Percentiles rank a stretch among this genome's conserved stretches.
phyloP scores from a whole-genome alignment of 2,888 invertebrate genomes.

The Flabesymbios commensalis region DNA sequence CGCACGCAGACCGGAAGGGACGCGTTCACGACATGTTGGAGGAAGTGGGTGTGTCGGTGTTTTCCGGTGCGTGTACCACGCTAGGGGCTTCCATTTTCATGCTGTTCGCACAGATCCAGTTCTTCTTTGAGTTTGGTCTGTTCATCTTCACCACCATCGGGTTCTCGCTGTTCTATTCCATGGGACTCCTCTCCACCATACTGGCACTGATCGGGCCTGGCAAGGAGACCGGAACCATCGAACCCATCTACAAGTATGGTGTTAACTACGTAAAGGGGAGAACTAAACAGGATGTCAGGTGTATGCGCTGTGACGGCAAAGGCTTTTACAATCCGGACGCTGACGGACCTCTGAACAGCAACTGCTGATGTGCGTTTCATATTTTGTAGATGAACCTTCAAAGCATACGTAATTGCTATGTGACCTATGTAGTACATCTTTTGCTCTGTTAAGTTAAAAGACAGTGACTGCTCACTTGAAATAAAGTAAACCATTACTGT shows the following conservation, averaged over 20 bases:
- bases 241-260: conserved; percentile 14
- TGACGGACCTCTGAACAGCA: too few relatives aligned
- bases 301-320: too few relatives aligned
- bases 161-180: conserved; percentile 46
- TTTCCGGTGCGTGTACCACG: conserved; percentile 51
- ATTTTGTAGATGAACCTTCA: too few relatives aligned
- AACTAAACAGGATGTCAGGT: too few relatives aligned
- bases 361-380: too few relatives aligned
- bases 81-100: conserved; percentile 50
- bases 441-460: too few relatives aligned
- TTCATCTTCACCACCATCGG: conserved; percentile 51
- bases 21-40: conserved; percentile 48
- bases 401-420: too few relatives aligned
- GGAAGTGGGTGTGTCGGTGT: conserved; percentile 46
- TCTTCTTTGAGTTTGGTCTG: conserved; percentile 52
- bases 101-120: conserved; percentile 46
- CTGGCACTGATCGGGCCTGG: conserved; percentile 45
- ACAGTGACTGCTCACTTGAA: too few relatives aligned
- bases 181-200: conserved; percentile 44
- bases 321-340: too few relatives aligned
- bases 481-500: too few relatives aligned
- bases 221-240: conserved; percentile 26
- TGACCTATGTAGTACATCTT: too few relatives aligned
- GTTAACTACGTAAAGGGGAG: too few relatives aligned
- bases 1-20: conserved; percentile 39